Conservation (phyloP, 2,113 vertebrate genomes). For the Hemiscyllium ocellatum region DNA sequence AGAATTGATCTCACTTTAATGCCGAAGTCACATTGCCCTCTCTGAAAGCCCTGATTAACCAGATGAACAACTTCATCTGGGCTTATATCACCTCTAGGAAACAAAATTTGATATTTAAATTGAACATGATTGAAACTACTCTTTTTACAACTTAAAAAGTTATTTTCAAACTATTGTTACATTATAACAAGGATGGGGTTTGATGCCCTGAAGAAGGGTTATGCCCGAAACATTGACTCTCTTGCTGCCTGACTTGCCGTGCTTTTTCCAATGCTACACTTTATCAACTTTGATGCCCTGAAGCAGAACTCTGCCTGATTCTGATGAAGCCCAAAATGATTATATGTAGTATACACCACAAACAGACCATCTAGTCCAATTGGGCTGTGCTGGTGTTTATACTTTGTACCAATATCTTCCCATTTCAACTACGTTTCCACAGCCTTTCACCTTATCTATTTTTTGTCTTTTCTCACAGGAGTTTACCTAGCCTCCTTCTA, state of each 20-base stretch:
- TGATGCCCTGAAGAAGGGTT: background rate
- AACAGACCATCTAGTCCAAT: background rate
- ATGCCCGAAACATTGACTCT: too few relatives aligned
- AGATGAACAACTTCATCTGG: constrained; percentile 29
- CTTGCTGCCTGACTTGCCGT: too few relatives aligned
- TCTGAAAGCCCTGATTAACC: constrained; percentile 22
- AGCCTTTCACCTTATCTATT: background rate
- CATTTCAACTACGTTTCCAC: background rate
- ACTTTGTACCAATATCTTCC: background rate
- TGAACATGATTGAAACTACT: background rate
- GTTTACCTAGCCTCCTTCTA: too few relatives aligned
- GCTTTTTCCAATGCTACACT: too few relatives aligned
- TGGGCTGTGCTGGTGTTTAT: background rate
- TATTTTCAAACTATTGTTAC: background rate
- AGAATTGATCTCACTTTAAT: constrained; percentile 37
- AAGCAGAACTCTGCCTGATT: background rate
- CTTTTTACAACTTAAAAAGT: background rate
- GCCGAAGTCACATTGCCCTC: constrained; percentile 24
- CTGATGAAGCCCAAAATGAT: background rate
- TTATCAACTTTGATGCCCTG: background rate
- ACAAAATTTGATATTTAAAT: constrained; percentile 10
- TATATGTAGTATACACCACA: background rate
- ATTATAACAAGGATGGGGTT: background rate
- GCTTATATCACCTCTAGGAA: constrained; percentile 6
- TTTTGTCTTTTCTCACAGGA: too few relatives aligned